Base-by-base conservation (phyloP, 1,140 invertebrate genomes). In the Notospermus geniculatus region DNA sequence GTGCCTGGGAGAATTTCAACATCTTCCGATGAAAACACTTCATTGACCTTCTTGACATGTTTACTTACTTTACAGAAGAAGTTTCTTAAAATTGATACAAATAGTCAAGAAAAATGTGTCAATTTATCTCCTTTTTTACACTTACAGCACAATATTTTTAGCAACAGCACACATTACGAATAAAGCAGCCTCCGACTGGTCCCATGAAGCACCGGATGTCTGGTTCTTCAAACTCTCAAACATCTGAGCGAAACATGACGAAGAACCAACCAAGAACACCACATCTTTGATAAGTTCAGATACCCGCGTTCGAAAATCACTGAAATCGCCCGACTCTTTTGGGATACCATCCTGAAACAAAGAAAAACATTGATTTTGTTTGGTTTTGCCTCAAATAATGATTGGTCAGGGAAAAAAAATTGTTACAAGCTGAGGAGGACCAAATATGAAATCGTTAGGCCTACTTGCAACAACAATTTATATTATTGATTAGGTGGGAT, bases 91-190 rank as follows among this genome's bases (percentile, higher is more conserved):
- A 50, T n/a, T 50, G 19, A 50, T n/a, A 50, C 25, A 4, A 27
- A 50, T 27, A 50, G 5, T 27, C 5, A 7, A 23, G 4, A 50
- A 4, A 50, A 23, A n/a, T n/a, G n/a, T n/a, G n/a, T n/a, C n/a
- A n/a, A n/a, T n/a, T 13, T 11, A 43, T 13, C 19, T 23, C 19
- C 4, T n/a, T 13, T 17, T 32, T 19, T 52, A 22, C 19, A 89
- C 91, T 89, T 84, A 97, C 94, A 93, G 93, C 70, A 96, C 77
- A 76, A 98, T 91, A 82, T 95, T 96, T 83, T 95, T 95, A 2
- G 93, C 93, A 0, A 97, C 91, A 60, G 93, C 88, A 76, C 93
- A 89, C 91, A 98, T 97, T 7, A 98, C 87, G 82, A 94, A 98
- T 0, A 99, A 83, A 0, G 93, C 90, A n/a, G 96, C 91, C 82